Evolutionary conservation across 2,797 vertebrate species (phyloP).

Genomic region (Myotis findleyi): DNA sequence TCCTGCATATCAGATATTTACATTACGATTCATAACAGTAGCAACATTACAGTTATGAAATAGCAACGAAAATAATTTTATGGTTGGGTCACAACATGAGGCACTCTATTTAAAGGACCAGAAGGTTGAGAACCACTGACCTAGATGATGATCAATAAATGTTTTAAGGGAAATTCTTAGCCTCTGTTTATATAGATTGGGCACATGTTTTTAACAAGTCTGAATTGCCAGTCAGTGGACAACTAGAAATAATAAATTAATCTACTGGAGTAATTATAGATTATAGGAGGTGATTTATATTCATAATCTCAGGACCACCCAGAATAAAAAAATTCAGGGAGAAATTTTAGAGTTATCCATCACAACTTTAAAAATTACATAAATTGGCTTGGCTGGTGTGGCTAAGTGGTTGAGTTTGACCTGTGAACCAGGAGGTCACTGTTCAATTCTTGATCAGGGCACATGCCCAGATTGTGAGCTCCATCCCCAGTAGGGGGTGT

Average conservation of each 20-base stretch:
- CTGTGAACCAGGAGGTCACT: no score
- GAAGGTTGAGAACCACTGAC: background rate
- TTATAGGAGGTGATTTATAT: conserved; percentile 4
- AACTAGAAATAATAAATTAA: conserved; percentile 41
- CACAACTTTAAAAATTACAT: background rate
- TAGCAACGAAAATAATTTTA: no score
- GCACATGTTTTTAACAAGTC: background rate
- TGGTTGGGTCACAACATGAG: no score
- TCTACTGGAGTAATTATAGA: background rate
- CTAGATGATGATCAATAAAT: background rate
- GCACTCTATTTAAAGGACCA: no score
- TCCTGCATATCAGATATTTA: no score
- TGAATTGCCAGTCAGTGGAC: background rate
- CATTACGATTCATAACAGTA: no score
- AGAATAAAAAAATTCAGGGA: background rate
- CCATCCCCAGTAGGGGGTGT: no score
- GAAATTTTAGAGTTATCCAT: background rate
- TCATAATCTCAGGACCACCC: background rate
- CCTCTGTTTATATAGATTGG: background rate
- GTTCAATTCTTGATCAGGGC: no score
- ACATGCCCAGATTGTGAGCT: no score
- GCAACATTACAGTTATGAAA: no score
- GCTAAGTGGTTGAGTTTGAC: no score
- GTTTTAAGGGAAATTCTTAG: background rate
- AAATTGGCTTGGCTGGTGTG: background rate